Evolutionary conservation across 2,888 invertebrate species (phyloP), one percentile per base, ranked within the genome.

Genomic region (Chydorus sphaericus): DNA sequence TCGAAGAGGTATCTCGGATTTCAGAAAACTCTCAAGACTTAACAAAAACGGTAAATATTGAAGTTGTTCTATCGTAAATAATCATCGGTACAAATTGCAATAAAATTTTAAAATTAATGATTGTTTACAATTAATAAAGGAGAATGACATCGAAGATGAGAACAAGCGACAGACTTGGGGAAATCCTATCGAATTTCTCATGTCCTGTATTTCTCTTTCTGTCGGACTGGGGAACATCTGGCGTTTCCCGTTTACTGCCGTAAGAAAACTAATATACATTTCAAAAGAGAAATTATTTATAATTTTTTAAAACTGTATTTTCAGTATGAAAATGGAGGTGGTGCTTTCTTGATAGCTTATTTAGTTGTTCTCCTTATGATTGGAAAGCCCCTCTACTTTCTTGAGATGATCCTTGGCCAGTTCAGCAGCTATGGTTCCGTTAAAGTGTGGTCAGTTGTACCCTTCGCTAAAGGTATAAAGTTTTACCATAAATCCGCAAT

Each of bases 401-500:
- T 91, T 66, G 90, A 91, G 70, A 82, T 85, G 72, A 74, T 80
- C 2, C 67, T 90, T 10, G 90, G 90, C 11, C 90, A 91, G 67
- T 91, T 89, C 66, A 80, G 82, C 56, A 82, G 83, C 56, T 78
- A 79, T 64, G 87, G 89, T 55, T 83, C 83, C 10, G 80, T 86
- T 1, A 82, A 80, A 67, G 77, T 86, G 28, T 82, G 82, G 75
- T 71, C 72, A 59, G 72, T 81, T 63, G 73, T 75, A 3, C 89
- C 89, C 1, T 78, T 82, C 1, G 79, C 89, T 69, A 83, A 82
- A 79, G 88, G 88, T 85, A 66, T 61, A 11, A n/a, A 62, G 61
- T 37, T 31, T 28, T 2, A 2, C 28, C n/a, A 11, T 30, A 11
- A 33, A n/a, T 33, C 36, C 10, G 36, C 36, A 33, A 10, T 33